These are phyloP conservation scores for Empis livida DNA, from an alignment of 2,888 invertebrate species.

Conservation along the genomic window DNA sequence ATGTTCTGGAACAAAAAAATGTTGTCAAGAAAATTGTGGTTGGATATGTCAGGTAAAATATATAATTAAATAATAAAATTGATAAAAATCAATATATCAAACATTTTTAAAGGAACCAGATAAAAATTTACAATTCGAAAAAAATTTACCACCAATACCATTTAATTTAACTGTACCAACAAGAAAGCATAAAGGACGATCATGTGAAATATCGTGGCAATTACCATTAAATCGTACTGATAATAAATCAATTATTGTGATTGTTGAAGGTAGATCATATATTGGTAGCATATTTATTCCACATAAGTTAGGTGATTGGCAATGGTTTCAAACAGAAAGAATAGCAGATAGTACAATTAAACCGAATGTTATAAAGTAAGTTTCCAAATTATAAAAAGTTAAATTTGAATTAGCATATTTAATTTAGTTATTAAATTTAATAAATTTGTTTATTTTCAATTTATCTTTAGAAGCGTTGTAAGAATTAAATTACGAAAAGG, in stretches of 20 bases:
- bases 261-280: slow-evolving; percentile 58
- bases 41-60: slow-evolving; percentile 55
- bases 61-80: no score
- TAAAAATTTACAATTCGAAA: slow-evolving; percentile 21
- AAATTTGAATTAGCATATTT: neutral
- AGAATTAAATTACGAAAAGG: slow-evolving; percentile 43
- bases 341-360: slow-evolving; percentile 21
- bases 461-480: slow-evolving; percentile 23
- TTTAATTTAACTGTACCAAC: slow-evolving; percentile 45
- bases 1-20: slow-evolving; percentile 54
- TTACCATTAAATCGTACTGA: slow-evolving; percentile 6
- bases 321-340: slow-evolving; percentile 28
- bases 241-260: slow-evolving; percentile 35
- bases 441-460: neutral
- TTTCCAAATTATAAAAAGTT: neutral
- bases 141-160: slow-evolving; percentile 51
- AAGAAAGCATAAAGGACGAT: slow-evolving; percentile 7
- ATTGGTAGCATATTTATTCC: slow-evolving; percentile 52
- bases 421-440: neutral
- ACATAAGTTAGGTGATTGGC: slow-evolving; percentile 52
- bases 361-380: slow-evolving; percentile 11
- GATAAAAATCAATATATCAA: no score
- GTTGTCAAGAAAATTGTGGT: slow-evolving; percentile 54
- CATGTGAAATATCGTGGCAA: slow-evolving; percentile 11
- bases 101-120: no score